Conservation (phyloP, 53 echinoderm and acorn worm genomes). For the Hippasteria phrygiana region DNA sequence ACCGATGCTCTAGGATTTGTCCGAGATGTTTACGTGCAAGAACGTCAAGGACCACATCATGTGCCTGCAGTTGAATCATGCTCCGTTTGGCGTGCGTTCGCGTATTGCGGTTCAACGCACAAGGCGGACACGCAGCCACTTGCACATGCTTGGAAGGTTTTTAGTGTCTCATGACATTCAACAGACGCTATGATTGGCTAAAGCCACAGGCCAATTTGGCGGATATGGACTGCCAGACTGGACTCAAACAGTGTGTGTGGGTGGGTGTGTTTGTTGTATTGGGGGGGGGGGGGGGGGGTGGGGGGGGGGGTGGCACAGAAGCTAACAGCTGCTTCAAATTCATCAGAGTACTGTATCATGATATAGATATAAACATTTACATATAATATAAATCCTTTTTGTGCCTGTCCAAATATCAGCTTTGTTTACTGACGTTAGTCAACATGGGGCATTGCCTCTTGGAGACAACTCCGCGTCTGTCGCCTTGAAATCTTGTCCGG, state of each 20-base stretch:
- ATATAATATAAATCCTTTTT: conserved; percentile 49
- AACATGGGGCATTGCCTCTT: neutral
- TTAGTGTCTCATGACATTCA: too few species aligned
- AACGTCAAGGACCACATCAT: too few species aligned
- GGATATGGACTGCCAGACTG: too few species aligned
- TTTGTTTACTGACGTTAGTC: neutral
- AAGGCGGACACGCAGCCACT: too few species aligned
- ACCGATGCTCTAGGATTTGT: too few species aligned
- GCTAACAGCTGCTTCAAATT: conserved; percentile 50
- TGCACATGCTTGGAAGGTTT: too few species aligned
- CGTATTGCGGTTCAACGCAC: too few species aligned
- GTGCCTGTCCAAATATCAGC: conserved; percentile 45
- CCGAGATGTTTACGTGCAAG: too few species aligned
- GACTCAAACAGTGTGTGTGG: neutral
- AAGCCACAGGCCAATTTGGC: too few species aligned
- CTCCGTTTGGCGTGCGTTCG: too few species aligned
- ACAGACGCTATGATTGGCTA: too few species aligned
- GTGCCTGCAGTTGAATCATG: too few species aligned
- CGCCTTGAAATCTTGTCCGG: neutral
- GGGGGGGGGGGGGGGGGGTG: conserved; percentile 1
- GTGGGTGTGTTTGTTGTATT: neutral
- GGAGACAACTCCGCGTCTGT: neutral
- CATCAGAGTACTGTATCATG: conserved; percentile 55
- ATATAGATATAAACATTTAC: conserved; percentile 62
- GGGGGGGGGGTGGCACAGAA: neutral